These are phyloP conservation scores for Hesperia comma DNA, from an alignment of 2,888 invertebrate genomes.

Conservation along the genomic window DNA sequence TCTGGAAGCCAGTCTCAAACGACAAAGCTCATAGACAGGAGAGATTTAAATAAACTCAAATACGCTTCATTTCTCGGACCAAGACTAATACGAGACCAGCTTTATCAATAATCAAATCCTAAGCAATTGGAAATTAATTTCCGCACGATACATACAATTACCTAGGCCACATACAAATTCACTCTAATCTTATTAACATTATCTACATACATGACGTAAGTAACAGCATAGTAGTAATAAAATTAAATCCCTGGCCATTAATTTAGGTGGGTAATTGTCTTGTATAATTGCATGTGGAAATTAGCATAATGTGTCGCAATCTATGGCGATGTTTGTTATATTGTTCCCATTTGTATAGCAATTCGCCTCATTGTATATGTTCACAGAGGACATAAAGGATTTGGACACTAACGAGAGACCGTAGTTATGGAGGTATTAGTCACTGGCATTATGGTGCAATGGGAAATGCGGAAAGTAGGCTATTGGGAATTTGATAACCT, in stretches of 20 bases:
- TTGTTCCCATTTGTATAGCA: constrained; percentile 11
- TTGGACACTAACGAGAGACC: neutral
- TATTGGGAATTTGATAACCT: too few species aligned
- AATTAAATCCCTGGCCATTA: constrained; percentile 31
- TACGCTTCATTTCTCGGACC: too few species aligned
- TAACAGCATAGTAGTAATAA: constrained; percentile 29
- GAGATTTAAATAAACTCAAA: too few species aligned
- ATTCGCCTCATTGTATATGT: neutral
- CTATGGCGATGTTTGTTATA: constrained; percentile 22
- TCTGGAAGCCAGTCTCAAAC: too few species aligned
- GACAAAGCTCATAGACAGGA: too few species aligned
- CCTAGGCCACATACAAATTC: neutral
- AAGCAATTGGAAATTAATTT: too few species aligned
- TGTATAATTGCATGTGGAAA: constrained; percentile 29
- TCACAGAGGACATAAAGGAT: neutral
- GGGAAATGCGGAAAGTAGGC: too few species aligned
- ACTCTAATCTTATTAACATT: constrained; percentile 5
- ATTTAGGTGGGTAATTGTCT: constrained; percentile 28
- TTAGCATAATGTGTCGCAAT: constrained; percentile 30
- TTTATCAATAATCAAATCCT: too few species aligned
- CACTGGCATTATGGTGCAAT: too few species aligned
- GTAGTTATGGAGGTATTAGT: too few species aligned
- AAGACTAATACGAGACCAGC: too few species aligned
- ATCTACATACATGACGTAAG: constrained; percentile 3
- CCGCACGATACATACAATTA: too few species aligned